Conservation (phyloP, 2,888 invertebrate genomes). For the Hoplodrina blanda region DNA sequence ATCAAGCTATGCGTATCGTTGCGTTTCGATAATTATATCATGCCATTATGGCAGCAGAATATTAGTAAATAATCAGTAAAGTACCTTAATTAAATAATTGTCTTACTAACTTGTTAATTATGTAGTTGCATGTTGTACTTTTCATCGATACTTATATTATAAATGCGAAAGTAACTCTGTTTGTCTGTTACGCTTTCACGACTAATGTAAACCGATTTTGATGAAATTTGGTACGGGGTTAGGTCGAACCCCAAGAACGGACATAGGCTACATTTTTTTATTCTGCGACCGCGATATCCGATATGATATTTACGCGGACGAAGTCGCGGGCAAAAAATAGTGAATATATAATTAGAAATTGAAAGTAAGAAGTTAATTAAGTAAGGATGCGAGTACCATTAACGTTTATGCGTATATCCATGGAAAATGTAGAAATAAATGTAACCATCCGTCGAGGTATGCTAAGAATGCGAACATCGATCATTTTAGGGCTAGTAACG, state of each 20-base stretch:
- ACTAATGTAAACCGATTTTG: no score
- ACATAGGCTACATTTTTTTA: no score
- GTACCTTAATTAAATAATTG: conserved; percentile 40
- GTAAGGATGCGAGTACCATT: conserved; percentile 29
- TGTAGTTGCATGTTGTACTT: neutral
- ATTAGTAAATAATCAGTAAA: conserved; percentile 15
- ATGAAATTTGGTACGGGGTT: no score
- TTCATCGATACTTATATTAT: no score
- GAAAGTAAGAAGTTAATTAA: conserved; percentile 21
- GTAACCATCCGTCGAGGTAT: neutral
- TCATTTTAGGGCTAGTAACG: conserved; percentile 28
- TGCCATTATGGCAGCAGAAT: neutral
- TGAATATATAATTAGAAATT: conserved; percentile 26
- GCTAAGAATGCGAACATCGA: conserved; percentile 22
- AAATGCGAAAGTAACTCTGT: no score
- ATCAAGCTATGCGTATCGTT: conserved; percentile 3
- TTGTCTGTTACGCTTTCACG: no score
- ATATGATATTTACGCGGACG: no score
- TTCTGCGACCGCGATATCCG: no score
- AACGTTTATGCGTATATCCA: conserved; percentile 22
- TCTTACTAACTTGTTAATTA: neutral
- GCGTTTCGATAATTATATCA: conserved; percentile 7
- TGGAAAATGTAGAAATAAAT: conserved; percentile 41
- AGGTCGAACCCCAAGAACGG: no score
- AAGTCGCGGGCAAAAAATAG: no score